Conservation (phyloP, 2,797 vertebrate genomes). For the Phrynocephalus vlangalii region DNA sequence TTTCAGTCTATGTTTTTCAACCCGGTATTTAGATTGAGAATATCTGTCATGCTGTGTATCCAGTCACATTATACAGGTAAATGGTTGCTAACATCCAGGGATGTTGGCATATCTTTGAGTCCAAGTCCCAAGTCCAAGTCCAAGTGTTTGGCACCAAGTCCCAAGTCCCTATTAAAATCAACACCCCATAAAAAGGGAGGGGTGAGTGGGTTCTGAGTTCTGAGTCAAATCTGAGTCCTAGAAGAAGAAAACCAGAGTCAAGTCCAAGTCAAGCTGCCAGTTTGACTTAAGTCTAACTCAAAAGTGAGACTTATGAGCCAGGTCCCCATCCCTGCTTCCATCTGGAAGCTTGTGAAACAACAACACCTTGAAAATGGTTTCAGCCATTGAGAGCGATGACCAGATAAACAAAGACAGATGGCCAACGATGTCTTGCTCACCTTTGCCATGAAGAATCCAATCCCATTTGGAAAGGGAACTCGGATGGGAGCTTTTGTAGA, state of each 20-base stretch:
- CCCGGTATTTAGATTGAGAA: not conserved
- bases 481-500: not conserved
- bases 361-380: not conserved
- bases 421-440: not conserved
- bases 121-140: not conserved
- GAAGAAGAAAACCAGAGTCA: too few species aligned
- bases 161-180: too few species aligned
- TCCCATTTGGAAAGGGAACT: not conserved
- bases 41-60: not conserved
- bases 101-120: not conserved
- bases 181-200: too few species aligned
- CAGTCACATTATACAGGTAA: not conserved
- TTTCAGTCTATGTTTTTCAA: too few species aligned
- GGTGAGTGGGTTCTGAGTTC: too few species aligned
- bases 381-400: not conserved
- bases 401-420: not conserved
- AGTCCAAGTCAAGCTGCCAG: too few species aligned
- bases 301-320: too few species aligned
- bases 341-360: not conserved
- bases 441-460: not conserved
- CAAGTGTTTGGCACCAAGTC: too few species aligned
- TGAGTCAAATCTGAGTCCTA: too few species aligned
- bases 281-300: too few species aligned
- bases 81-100: not conserved
- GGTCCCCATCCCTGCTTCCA: too few species aligned